phyloP scores from a whole-genome alignment of 2,113 vertebrate species.

The Lepidothrix coronata region DNA sequence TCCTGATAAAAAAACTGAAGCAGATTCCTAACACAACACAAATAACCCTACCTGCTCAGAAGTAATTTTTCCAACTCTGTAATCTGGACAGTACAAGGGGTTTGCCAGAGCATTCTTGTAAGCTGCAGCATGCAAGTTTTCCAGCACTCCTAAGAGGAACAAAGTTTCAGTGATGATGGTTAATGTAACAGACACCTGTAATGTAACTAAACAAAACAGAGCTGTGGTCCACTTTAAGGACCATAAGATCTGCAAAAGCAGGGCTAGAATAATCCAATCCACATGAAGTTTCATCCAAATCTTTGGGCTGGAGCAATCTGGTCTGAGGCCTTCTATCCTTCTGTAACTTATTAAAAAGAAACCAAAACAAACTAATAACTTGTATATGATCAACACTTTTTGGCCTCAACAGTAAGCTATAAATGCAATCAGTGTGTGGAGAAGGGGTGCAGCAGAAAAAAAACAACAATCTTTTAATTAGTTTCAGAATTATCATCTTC shows the following conservation, averaged over 20 bases:
- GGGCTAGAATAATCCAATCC: not conserved
- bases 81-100: constrained; percentile 91
- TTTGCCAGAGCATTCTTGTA: constrained; percentile 89
- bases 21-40: not conserved
- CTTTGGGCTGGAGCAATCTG: not conserved
- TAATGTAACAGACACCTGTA: not conserved
- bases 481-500: not conserved
- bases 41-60: constrained; percentile 84
- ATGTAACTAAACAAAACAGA: not conserved
- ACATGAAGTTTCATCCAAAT: not conserved
- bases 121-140: constrained; percentile 87
- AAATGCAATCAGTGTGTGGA: not conserved
- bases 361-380: not conserved
- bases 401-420: not conserved
- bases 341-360: not conserved
- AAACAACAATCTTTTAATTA: not conserved
- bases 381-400: not conserved
- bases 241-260: not conserved
- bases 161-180: not conserved
- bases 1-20: not conserved
- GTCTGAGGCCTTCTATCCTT: not conserved
- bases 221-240: not conserved
- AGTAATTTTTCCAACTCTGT: constrained; percentile 85
- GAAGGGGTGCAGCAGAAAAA: not conserved
- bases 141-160: constrained; percentile 80